These are phyloP conservation scores for Hydrotaea cyrtoneurina DNA, from an alignment of 2,888 invertebrate genomes.

Conservation along the genomic window DNA sequence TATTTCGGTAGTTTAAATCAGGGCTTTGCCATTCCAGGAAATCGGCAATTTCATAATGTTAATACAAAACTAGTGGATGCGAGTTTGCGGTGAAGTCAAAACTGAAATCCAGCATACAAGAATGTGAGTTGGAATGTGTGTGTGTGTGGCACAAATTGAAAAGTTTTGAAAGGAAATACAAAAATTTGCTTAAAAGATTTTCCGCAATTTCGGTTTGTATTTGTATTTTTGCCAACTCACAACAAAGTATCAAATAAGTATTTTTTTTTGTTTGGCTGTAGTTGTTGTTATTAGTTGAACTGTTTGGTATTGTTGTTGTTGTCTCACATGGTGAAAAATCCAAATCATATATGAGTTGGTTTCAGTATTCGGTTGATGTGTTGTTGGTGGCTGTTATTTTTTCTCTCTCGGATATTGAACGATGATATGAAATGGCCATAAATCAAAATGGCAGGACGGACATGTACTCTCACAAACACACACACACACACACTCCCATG, in stretches of 20 bases:
- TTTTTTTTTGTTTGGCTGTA: not conserved
- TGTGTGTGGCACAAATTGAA: not conserved
- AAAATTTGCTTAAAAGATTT: slow-evolving; percentile 51
- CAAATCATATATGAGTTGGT: slow-evolving; percentile 74
- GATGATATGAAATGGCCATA: slow-evolving; percentile 79
- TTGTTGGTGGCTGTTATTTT: slow-evolving; percentile 36
- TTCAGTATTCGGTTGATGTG: slow-evolving; percentile 43
- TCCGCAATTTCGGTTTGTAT: not conserved
- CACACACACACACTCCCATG: slow-evolving; percentile 49
- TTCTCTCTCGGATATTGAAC: slow-evolving; percentile 78
- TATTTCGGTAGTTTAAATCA: slow-evolving; percentile 16
- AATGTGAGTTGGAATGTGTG: not conserved
- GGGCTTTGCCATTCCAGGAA: slow-evolving; percentile 22
- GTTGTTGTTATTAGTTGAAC: slow-evolving; percentile 9
- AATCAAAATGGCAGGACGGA: slow-evolving; percentile 81
- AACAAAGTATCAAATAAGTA: slow-evolving; percentile 4
- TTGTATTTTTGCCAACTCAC: not conserved
- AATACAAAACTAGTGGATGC: slow-evolving; percentile 18
- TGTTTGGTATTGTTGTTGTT: not conserved
- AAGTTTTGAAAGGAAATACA: slow-evolving; percentile 16
- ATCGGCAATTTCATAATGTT: slow-evolving; percentile 26
- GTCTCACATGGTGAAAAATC: slow-evolving; percentile 60
- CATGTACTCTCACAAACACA: slow-evolving; percentile 67
- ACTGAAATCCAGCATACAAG: too few species aligned
- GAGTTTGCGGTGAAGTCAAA: not conserved